phyloP scores from a whole-genome alignment of 2,797 vertebrate species.

The Manis crassicaudata region DNA sequence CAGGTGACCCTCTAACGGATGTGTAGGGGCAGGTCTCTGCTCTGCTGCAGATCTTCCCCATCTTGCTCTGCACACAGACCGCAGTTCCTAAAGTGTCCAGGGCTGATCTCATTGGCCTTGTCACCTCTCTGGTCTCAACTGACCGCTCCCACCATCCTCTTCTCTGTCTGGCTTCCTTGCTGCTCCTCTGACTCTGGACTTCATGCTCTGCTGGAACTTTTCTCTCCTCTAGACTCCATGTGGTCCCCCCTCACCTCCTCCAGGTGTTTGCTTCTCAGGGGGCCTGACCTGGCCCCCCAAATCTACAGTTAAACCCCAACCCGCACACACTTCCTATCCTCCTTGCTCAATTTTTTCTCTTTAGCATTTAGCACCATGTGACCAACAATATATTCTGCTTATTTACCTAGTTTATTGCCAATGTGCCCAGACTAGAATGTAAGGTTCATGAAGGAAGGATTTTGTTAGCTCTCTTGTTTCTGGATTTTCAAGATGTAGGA shows the following conservation, averaged over 20 bases:
- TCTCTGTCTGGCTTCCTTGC: not conserved
- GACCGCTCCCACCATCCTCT: not conserved
- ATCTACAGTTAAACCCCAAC: not conserved
- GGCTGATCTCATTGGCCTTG: not conserved
- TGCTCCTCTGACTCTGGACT: not conserved
- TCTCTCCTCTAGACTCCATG: fast-evolving
- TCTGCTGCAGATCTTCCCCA: not conserved
- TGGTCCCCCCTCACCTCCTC: not conserved
- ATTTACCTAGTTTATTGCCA: not conserved
- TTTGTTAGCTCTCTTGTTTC: not conserved
- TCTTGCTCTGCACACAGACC: not conserved
- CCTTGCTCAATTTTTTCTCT: not conserved
- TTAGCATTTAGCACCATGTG: not conserved
- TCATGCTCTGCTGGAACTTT: not conserved
- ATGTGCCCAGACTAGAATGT: not conserved
- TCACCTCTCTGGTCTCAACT: not conserved
- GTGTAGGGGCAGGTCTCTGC: not conserved
- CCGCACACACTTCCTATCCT: not conserved
- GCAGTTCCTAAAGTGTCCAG: not conserved
- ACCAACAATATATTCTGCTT: not conserved
- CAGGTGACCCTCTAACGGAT: fast-evolving
- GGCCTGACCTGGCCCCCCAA: not conserved
- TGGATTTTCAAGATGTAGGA: not conserved
- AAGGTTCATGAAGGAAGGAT: not conserved
- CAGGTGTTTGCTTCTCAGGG: not conserved